Evolutionary conservation across 2,888 invertebrate species (phyloP).

Genomic region (Blera fallax): DNA sequence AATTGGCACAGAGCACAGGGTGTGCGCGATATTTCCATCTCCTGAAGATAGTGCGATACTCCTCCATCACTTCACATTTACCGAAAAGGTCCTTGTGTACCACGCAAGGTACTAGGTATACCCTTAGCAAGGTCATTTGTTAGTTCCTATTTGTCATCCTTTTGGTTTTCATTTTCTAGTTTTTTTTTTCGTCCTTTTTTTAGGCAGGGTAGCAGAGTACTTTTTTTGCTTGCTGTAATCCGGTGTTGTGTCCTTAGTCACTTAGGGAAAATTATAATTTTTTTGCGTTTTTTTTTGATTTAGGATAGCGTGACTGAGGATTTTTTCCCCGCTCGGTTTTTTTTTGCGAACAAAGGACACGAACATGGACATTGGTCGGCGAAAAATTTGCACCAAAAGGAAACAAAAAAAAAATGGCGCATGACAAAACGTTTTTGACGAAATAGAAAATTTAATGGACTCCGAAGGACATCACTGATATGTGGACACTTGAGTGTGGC

Average conservation of each 20-base stretch:
- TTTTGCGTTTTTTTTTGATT: conserved; percentile 3
- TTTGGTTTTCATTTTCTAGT: background rate
- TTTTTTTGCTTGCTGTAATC: background rate
- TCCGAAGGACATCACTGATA: background rate
- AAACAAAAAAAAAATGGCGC: background rate
- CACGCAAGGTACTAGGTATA: conserved; percentile 38
- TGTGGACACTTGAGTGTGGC: background rate
- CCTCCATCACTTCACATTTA: background rate
- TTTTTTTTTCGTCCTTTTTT: background rate
- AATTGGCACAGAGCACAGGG: conserved; percentile 23
- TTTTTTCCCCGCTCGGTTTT: background rate
- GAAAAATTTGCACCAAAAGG: background rate
- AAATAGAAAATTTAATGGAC: conserved; percentile 7
- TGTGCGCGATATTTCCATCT: background rate
- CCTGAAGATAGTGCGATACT: background rate
- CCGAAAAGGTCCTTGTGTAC: background rate
- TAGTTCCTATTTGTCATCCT: background rate
- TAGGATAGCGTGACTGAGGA: conserved; percentile 25
- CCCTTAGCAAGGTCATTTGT: background rate
- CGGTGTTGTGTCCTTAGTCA: conserved; percentile 16
- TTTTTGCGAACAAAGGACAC: conserved; percentile 18
- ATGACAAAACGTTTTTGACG: background rate
- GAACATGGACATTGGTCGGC: conserved; percentile 11
- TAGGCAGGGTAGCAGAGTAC: background rate
- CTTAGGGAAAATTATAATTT: conserved; percentile 32